Base-by-base conservation (phyloP, 2,888 invertebrate genomes). In the Parnassius glacialis region DNA sequence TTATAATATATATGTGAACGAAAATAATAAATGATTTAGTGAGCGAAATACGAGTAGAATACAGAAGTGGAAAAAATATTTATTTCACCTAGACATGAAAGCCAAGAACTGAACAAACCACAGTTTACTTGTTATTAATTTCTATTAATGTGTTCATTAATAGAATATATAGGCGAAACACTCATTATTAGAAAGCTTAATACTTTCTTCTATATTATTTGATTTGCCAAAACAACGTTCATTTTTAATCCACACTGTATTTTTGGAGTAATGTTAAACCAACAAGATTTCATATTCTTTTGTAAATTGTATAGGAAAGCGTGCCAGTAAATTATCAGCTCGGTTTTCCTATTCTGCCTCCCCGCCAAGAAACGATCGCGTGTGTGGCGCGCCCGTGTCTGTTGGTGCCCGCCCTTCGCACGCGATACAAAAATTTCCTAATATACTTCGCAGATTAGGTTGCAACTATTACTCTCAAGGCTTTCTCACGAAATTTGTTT, bases 351-450 rank as follows among this genome's bases (percentile, higher is more conserved):
- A 69, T 76, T 74, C 72, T 70, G 73, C 70, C 73, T 71, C 73
- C 71, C 73, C 71, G 71, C 68, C 68, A 76, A 76, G 80, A 78
- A 81, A 82, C 72, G 75, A 79, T 90, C 81, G 89, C 90, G 90
- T 89, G 90, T 66, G 74, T 61, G 62, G 66, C 69, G 54, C 67
- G 66, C 71, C 71, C 71, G 68, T 78, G 81, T 81, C 80, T 80
- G 73, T 71, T 67, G 65, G 74, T 66, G 61, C 69, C 65, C 70
- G 70, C 74, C 70, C 74, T 72, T 66, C 59, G 75, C 90, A 90
- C 90, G 90, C 90, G 79, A 90, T 88, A 78, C 76, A 74, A 76
- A 85, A 83, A 89, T 90, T 88, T 87, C 78, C 84, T 82, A 80
- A 70, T 70, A 83, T 80, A 79, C 75, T 72, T 74, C 69, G 75